A percentile compares a stretch with the other conserved stretches of the same genome.
phyloP scores from a whole-genome alignment of 2,888 invertebrate genomes.

The Nomada goodeniana region DNA sequence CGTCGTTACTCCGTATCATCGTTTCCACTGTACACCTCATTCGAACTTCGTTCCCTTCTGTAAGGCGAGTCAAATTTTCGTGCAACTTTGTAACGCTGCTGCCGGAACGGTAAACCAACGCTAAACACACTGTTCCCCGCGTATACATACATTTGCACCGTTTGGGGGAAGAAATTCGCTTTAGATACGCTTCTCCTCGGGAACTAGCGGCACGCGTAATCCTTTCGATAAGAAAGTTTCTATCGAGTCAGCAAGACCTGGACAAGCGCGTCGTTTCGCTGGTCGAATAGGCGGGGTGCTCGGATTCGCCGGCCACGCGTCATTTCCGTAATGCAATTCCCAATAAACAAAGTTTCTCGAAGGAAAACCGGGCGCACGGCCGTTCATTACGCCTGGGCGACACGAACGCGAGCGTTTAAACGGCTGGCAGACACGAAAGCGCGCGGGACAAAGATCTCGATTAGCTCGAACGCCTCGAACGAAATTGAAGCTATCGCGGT shows the following conservation, averaged over 20 bases:
- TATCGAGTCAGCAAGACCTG: neutral
- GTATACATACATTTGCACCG: neutral
- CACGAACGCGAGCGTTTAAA: conserved; percentile 35
- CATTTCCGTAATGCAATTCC: conserved; percentile 56
- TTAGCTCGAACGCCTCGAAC: conserved; percentile 22
- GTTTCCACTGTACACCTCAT: neutral
- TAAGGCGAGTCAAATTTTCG: conserved; percentile 5
- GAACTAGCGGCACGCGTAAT: conserved; percentile 16
- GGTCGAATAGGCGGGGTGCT: neutral
- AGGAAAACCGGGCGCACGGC: conserved; percentile 35
- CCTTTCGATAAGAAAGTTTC: conserved; percentile 19
- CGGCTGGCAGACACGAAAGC: conserved; percentile 42
- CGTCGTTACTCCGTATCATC: neutral
- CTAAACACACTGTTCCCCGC: neutral
- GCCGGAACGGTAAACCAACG: neutral
- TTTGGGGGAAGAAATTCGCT: neutral
- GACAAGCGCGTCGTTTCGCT: conserved; percentile 18
- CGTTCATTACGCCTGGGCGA: conserved; percentile 38
- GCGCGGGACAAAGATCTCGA: conserved; percentile 9
- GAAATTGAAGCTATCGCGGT: conserved; percentile 34
- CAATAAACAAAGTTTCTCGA: conserved; percentile 52
- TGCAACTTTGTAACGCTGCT: neutral
- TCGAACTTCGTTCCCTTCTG: conserved; percentile 11
- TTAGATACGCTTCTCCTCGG: neutral
- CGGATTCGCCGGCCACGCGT: conserved; percentile 26